Evolutionary conservation across 2,888 invertebrate genomes (phyloP), one percentile per base, ranked within the genome.

Genomic region (Nyleta sp.): DNA sequence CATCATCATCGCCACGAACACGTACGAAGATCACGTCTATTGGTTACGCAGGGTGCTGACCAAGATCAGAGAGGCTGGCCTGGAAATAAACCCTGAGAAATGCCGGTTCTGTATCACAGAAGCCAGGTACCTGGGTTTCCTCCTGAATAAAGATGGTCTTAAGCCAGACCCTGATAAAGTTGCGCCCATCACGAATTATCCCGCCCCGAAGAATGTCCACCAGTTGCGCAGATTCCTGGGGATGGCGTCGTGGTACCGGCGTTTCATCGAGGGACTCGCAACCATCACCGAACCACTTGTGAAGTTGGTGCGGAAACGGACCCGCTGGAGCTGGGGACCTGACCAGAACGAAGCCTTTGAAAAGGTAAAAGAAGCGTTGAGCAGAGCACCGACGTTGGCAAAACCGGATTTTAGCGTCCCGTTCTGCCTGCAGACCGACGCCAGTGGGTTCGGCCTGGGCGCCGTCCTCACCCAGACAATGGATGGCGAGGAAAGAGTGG

Each of bases 401-500:
- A 4, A 7, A 4, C 7, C 0, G 81, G 81, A 0, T 18, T n/a
- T n/a, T n/a, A n/a, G n/a, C n/a, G n/a, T n/a, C n/a, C n/a, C n/a
- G n/a, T n/a, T n/a, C n/a, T n/a, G n/a, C n/a, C n/a, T n/a, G n/a
- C n/a, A n/a, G n/a, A n/a, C n/a, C n/a, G n/a, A n/a, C n/a, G n/a
- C n/a, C n/a, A n/a, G n/a, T n/a, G n/a, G n/a, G n/a, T n/a, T n/a
- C n/a, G n/a, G n/a, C n/a, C n/a, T n/a, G n/a, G n/a, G n/a, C n/a
- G n/a, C n/a, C n/a, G n/a, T n/a, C n/a, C n/a, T n/a, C n/a, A n/a
- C n/a, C n/a, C n/a, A n/a, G n/a, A n/a, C n/a, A n/a, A n/a, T 52
- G 2, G 81, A 82, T 2, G 77, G 50, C 0, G 33, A 57, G 0
- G 81, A 82, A 24, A 22, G 46, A 0, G 83, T 82, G 1, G 78